Percentiles rank a stretch among this genome's conserved stretches.
phyloP scores from a whole-genome alignment of 2,113 vertebrate genomes.

The Plestiodon gilberti region DNA sequence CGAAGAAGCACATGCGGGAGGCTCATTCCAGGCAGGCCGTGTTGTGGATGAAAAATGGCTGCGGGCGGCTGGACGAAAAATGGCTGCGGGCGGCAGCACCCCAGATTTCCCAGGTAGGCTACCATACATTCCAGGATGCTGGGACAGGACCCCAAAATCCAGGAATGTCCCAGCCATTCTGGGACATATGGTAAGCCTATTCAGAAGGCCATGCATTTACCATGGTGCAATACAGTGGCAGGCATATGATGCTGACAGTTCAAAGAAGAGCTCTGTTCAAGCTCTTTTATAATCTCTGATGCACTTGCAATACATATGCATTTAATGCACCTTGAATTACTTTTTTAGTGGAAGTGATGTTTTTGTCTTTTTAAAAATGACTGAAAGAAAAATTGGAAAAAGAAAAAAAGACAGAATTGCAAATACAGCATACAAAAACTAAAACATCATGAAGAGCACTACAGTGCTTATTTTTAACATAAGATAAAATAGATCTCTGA shows the following conservation, averaged over 20 bases:
- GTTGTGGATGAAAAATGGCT: too few species aligned
- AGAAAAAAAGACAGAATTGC: neutral
- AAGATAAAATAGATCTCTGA: constrained; percentile 24
- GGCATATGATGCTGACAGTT: neutral
- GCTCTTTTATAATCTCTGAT: neutral
- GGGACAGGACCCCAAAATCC: too few species aligned
- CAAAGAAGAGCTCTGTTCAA: neutral
- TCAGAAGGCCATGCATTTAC: neutral
- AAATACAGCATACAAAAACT: constrained; percentile 10
- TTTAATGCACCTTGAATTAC: neutral
- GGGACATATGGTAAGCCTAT: too few species aligned
- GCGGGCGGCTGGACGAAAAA: too few species aligned
- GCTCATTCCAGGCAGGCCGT: too few species aligned
- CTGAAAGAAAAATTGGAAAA: neutral
- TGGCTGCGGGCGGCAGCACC: too few species aligned
- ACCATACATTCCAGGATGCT: too few species aligned
- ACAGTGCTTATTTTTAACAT: constrained; percentile 2
- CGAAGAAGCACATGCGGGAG: too few species aligned
- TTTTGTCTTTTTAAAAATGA: neutral
- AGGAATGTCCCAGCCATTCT: too few species aligned
- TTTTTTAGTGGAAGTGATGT: neutral
- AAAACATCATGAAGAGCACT: constrained; percentile 9
- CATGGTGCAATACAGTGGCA: neutral
- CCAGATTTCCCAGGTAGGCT: too few species aligned
- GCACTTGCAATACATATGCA: neutral